phyloP scores from a whole-genome alignment of 2,797 vertebrate genomes.

The Hoplostethus mediterraneus region DNA sequence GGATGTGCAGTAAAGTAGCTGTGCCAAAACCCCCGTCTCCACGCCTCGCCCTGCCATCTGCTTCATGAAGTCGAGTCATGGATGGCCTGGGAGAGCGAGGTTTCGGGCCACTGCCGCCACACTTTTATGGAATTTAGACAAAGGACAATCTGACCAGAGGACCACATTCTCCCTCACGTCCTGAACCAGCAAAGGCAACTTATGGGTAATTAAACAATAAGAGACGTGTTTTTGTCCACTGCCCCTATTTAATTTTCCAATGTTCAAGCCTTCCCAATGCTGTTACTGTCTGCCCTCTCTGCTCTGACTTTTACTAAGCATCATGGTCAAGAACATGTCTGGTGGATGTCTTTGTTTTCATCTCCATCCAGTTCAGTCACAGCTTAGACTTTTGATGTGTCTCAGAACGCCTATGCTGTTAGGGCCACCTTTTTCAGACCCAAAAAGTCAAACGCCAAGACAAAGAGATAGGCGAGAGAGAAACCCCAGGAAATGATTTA shows the following conservation, averaged over 20 bases:
- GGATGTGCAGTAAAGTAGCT: slow-evolving; percentile 64
- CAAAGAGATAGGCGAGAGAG: slow-evolving; percentile 14
- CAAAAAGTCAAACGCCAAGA: slow-evolving; percentile 22
- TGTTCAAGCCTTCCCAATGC: slow-evolving; percentile 17
- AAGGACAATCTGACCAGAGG: slow-evolving; percentile 21
- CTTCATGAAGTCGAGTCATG: slow-evolving; percentile 70
- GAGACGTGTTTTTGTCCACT: slow-evolving; percentile 24
- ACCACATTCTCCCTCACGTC: slow-evolving; percentile 34
- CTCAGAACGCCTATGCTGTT: slow-evolving; percentile 35
- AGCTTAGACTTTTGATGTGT: slow-evolving; percentile 38
- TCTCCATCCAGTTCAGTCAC: slow-evolving; percentile 35
- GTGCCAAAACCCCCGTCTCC: slow-evolving; percentile 62
- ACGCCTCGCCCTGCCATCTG: slow-evolving; percentile 76
- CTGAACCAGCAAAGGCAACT: background rate
- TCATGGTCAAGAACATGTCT: slow-evolving; percentile 54
- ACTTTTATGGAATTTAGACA: slow-evolving; percentile 61
- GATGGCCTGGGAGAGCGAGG: slow-evolving; percentile 53
- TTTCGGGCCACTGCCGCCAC: slow-evolving; percentile 57
- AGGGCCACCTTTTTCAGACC: slow-evolving; percentile 32
- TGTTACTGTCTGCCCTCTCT: slow-evolving; percentile 38
- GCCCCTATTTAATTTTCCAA: slow-evolving; percentile 22
- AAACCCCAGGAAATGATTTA: slow-evolving; percentile 39
- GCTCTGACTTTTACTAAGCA: slow-evolving; percentile 42
- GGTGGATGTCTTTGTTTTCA: slow-evolving; percentile 46
- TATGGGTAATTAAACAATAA: slow-evolving; percentile 27